Percentiles rank a stretch among this genome's conserved stretches.
These are phyloP conservation scores for Hofmannophila pseudospretella DNA, from an alignment of 2,888 invertebrate species.

Conservation along the genomic window DNA sequence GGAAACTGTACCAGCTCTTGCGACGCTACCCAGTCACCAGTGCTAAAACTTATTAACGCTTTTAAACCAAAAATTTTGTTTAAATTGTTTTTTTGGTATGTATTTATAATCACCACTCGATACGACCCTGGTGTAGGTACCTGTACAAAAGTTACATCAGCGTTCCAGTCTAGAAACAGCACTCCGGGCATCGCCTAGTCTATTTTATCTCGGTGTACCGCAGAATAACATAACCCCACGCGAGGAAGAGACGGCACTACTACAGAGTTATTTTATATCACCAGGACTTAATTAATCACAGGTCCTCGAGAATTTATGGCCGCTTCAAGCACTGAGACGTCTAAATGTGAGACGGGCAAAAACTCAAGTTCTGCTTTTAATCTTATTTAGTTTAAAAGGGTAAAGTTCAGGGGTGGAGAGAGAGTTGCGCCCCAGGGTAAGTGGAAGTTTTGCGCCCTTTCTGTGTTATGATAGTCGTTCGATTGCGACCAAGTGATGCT, in stretches of 20 bases:
- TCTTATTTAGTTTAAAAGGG: constrained; percentile 15
- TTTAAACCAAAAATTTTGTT: no score
- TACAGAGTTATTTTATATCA: constrained; percentile 12
- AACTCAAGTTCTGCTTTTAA: constrained; percentile 13
- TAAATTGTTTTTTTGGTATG: no score
- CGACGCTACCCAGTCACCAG: no score
- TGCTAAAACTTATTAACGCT: no score
- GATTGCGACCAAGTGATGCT: neutral
- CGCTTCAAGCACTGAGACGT: constrained; percentile 6
- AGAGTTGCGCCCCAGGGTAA: neutral
- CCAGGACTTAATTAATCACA: constrained; percentile 14
- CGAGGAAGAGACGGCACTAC: neutral
- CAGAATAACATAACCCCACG: neutral
- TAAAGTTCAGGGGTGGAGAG: constrained; percentile 1
- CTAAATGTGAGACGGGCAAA: constrained; percentile 13
- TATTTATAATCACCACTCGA: no score
- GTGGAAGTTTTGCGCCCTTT: neutral
- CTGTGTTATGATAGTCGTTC: neutral
- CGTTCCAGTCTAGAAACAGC: no score
- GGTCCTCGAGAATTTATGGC: constrained; percentile 13
- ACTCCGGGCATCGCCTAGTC: no score
- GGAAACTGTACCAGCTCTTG: no score
- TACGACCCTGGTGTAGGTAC: no score
- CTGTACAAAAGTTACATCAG: no score
- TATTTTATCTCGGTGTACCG: neutral